Conservation (phyloP, 2,888 invertebrate genomes). For the Agrochola macilenta region DNA sequence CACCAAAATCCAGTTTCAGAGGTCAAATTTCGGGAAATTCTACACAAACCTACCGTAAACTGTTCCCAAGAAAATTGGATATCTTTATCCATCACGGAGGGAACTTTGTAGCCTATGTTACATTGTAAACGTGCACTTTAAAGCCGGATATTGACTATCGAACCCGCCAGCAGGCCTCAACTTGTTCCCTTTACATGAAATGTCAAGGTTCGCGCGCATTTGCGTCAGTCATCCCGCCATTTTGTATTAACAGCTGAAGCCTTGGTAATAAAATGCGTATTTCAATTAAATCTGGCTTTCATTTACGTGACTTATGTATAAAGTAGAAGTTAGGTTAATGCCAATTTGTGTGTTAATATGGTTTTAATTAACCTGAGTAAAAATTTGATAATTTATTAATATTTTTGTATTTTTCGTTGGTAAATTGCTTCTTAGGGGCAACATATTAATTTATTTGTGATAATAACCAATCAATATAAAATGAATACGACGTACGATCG, state of each 20-base stretch:
- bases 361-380: not conserved
- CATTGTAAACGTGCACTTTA: conserved; percentile 12
- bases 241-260: conserved; percentile 55
- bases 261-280: conserved; percentile 51
- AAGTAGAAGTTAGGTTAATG: not conserved
- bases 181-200: conserved; percentile 56
- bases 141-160: conserved; percentile 33
- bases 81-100: not conserved
- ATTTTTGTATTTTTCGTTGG: no score
- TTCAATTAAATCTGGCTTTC: conserved; percentile 25
- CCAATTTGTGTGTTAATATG: not conserved
- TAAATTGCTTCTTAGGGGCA: not conserved
- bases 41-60: not conserved
- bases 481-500: not conserved
- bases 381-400: not conserved
- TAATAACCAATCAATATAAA: no score
- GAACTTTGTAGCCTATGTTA: not conserved
- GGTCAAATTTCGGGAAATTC: not conserved
- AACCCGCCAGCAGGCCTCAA: conserved; percentile 29
- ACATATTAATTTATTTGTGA: not conserved
- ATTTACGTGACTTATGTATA: not conserved
- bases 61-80: not conserved
- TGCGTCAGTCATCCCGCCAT: conserved; percentile 63
- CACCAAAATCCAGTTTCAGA: not conserved
- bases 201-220: conserved; percentile 69